Evolutionary conservation across 2,888 invertebrate genomes (phyloP), one percentile per base, ranked within the genome.

Genomic region (Acanthococcus lagerstroemiae): DNA sequence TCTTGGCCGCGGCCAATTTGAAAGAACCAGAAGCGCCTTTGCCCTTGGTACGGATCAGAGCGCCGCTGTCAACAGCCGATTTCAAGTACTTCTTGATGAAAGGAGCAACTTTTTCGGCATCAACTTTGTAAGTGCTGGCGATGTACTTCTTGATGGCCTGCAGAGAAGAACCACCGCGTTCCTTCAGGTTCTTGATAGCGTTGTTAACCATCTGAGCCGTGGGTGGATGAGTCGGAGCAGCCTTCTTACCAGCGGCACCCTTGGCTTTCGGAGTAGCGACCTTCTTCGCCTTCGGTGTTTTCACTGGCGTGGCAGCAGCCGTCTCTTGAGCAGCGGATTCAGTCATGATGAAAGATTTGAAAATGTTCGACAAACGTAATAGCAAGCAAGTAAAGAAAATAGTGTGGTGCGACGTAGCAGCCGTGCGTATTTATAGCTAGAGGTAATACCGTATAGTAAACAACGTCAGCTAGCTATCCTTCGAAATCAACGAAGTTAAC

Each of bases 61-160:
- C 73, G 4, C 81, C 81, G 30, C 71, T 71, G 1, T 75, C 76
- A n/a, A 84, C 80, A 17, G 81, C 81, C 15, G 75, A 73, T 73
- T 82, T 83, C 68, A 84, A 71, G 70, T 80, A 83, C 67, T 80
- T 82, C 69, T 80, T 82, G 71, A 85, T 84, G 74, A 80, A 83
- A 1, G 79, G 79, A 1, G 80, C 78, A 54, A 81, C 72, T 71
- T 82, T 83, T 67, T 81, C 81, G 1, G 78, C 77, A 72, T 84
- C 83, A 5, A 83, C 77, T 67, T 81, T 81, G 78, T 84, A 83
- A 66, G 79, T 81, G 24, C 78, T 76, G 7, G 78, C 75, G 57
- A 86, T 80, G 74, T 82, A 84, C 72, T 85, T 85, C 73, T 83
- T 84, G 73, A 85, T 84, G 2, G 82, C 81, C 54, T 74, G 73